phyloP scores from a whole-genome alignment of 2,113 vertebrate genomes.

The Phrynocephalus versicolor region DNA sequence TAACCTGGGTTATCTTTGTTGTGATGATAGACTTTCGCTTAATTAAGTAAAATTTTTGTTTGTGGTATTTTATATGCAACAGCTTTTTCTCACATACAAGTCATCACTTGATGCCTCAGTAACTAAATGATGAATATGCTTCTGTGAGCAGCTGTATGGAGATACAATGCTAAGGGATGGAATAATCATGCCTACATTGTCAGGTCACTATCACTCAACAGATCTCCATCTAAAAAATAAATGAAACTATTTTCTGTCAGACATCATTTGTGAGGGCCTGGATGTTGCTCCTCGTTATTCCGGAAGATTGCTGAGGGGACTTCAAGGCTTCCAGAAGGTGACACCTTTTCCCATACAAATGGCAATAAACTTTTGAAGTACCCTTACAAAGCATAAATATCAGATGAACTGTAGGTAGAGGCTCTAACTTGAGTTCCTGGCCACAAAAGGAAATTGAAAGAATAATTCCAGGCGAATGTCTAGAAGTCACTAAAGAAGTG shows the following conservation, averaged over 20 bases:
- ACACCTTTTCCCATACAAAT: too few relatives aligned
- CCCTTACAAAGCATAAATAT: too few relatives aligned
- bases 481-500: too few relatives aligned
- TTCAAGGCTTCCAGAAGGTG: too few relatives aligned
- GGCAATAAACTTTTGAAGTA: too few relatives aligned
- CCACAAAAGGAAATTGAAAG: too few relatives aligned
- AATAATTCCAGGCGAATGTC: too few relatives aligned
- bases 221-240: background rate
- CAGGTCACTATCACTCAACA: background rate
- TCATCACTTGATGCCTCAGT: background rate
- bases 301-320: too few relatives aligned
- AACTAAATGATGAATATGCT: background rate
- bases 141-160: background rate
- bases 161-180: background rate
- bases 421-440: too few relatives aligned
- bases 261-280: background rate
- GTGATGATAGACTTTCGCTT: background rate
- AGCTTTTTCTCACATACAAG: background rate
- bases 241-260: background rate
- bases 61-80: background rate
- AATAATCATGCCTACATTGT: background rate
- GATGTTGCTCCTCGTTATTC: too few relatives aligned
- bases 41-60: background rate
- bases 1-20: background rate
- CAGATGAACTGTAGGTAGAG: too few relatives aligned